Conservation (phyloP, 2,113 vertebrate genomes). For the Lates calcarifer region DNA sequence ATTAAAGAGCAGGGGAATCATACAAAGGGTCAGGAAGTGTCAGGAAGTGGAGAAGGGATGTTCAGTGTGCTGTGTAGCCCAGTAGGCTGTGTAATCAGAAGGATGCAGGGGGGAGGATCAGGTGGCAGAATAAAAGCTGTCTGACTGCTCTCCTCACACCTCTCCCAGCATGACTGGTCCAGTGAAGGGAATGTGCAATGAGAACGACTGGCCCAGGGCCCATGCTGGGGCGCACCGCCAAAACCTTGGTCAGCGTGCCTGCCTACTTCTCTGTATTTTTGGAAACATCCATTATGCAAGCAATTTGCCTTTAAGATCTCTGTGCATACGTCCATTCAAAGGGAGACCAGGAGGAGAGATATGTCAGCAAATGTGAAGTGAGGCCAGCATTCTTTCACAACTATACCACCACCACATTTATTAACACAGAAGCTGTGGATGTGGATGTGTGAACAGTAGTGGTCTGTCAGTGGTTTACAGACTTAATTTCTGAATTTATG, state of each 20-base stretch:
- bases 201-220: conserved; percentile 68
- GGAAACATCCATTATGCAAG: conserved; percentile 82
- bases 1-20: conserved; percentile 31
- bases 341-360: conserved; percentile 50
- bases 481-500: conserved; percentile 29
- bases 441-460: conserved; percentile 30
- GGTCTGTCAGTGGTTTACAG: conserved; percentile 48
- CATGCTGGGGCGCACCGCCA: conserved; percentile 69
- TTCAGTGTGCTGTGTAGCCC: conserved; percentile 20
- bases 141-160: conserved; percentile 72
- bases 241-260: conserved; percentile 71
- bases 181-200: conserved; percentile 58
- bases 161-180: conserved; percentile 60
- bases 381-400: conserved; percentile 34
- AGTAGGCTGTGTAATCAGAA: conserved; percentile 53
- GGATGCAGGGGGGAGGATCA: conserved; percentile 45
- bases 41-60: conserved; percentile 12
- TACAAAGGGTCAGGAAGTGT: conserved; percentile 16
- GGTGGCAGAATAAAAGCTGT: conserved; percentile 66
- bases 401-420: conserved; percentile 16
- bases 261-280: conserved; percentile 81
- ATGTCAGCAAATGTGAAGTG: conserved; percentile 57
- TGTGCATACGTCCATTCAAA: conserved; percentile 52
- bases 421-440: conserved; percentile 37
- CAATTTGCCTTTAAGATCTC: conserved; percentile 80